Base-by-base conservation (phyloP, 2,797 vertebrate species). In the Xerus rutilus region DNA sequence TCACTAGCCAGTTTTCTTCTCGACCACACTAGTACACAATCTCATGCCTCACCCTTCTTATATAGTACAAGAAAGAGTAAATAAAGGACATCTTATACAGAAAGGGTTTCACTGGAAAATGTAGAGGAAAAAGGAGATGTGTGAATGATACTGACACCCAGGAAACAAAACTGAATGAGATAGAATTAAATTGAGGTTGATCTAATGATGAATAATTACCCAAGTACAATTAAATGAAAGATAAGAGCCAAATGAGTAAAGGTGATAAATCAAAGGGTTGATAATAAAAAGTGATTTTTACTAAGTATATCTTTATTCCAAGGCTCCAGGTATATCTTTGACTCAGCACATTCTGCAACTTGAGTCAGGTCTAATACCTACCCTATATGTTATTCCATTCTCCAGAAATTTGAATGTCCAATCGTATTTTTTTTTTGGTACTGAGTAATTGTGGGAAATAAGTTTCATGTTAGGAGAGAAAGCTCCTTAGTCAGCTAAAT, bases 161-260 rank as follows among this genome's bases (percentile, higher is more conserved):
- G 21, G 15, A 86, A 20, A 86, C 17, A 92, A 92, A 86, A 64
- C 3, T 77, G 23, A 82, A 32, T 92, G 70, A 89, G 21, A 59
- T 74, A 73, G 89, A 90, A 90, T 94, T 21, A 78, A n/a, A n/a
- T 77, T 86, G 89, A 89, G 30, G 30, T 89, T 86, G 20, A 52
- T 52, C 49, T 59, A 35, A 45, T 77, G 47, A 87, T 77, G 47
- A 82, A 59, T 85, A 28, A 59, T 89, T 76, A 30, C 43, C 32
- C 17, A 35, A 76, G 21, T 17, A 35, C 11, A 72, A 52, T 92
- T 94, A 59, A 92, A 62, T 70, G 30, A 86, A 95, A 17, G 39
- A 65, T 21, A 1, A 77, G 45, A 57, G 49, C 35, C 23, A 39
- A 64, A 32, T 85, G 13, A 76, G 3, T 57, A 70, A 86, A 64